Conservation (phyloP, 2,113 vertebrate genomes). For the Apteryx mantelli region DNA sequence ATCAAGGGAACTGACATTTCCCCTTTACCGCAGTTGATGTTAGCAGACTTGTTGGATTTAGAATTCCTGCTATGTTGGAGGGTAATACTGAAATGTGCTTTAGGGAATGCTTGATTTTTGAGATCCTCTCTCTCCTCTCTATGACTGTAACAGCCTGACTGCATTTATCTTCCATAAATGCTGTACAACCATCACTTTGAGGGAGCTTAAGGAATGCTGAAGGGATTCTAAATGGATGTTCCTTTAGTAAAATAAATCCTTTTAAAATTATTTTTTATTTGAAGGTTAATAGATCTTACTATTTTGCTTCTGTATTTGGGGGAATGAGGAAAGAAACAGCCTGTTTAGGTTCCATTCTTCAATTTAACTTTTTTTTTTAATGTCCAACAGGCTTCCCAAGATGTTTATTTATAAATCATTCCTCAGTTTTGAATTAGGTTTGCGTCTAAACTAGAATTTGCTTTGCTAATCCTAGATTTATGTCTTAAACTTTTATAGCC, state of each 20-base stretch:
- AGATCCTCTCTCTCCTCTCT: neutral
- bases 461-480: neutral
- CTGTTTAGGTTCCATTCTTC: fast-evolving
- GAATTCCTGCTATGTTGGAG: neutral
- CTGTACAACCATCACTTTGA: neutral
- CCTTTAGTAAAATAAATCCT: no score
- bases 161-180: neutral
- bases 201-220: neutral
- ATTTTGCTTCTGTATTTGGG: neutral
- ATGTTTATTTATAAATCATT: neutral
- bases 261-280: no score
- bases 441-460: neutral
- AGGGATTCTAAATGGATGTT: no score
- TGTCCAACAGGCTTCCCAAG: neutral
- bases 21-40: neutral
- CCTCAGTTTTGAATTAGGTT: neutral
- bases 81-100: neutral
- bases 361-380: neutral
- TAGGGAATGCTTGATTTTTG: neutral
- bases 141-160: neutral
- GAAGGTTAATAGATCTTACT: neutral
- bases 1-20: neutral
- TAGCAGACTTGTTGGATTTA: neutral
- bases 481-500: neutral
- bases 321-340: neutral